Evolutionary conservation across 2,888 invertebrate genomes (phyloP), one percentile per base, ranked within the genome.

Genomic region (Exocentrus adspersus): DNA sequence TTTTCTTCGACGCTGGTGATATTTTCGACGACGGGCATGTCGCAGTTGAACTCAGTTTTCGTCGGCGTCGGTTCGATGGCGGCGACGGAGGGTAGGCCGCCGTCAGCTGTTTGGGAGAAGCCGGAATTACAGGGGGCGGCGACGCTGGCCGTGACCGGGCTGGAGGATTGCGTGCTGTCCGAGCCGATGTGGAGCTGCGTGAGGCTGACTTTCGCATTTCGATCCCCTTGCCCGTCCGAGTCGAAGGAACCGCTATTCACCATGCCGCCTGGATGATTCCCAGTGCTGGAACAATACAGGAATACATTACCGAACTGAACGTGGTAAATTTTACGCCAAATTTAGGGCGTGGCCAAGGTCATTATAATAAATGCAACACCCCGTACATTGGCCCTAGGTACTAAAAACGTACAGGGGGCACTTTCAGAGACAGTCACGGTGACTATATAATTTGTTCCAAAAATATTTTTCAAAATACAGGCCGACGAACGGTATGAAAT

Each of bases 221-320:
- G 76, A 77, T 80, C 78, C 69, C 62, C 68, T 57, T 60, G 65
- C 58, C 65, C 71, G 70, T 77, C 75, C 30, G 76, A 74, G 64
- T 78, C 79, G 76, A 78, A 78, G 60, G 79, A 77, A 62, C 79
- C 76, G 72, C 80, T 80, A 73, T 81, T 81, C 75, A 81, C 81
- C 81, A 81, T 81, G 62, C 67, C 74, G 75, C 43, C 24, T 24
- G 46, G 42, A 37, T 43, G 54, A 41, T 46, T 57, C 46, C 57
- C 46, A 32, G 57, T 46, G n/a, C 46, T 57, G 57, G 2, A 48
- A 57, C 57, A 42, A 43, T 42, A 21, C 37, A 37, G n/a, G 37
- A 30, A 41, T 53, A 20, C 20, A 6, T 20, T n/a, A n/a, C n/a
- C n/a, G n/a, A n/a, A n/a, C n/a, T n/a, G n/a, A n/a, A n/a, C n/a